A percentile compares a stretch with the other conserved stretches of the same genome.
These are phyloP conservation scores for Lagopus muta DNA, from an alignment of 2,113 vertebrate species.

Conservation along the genomic window DNA sequence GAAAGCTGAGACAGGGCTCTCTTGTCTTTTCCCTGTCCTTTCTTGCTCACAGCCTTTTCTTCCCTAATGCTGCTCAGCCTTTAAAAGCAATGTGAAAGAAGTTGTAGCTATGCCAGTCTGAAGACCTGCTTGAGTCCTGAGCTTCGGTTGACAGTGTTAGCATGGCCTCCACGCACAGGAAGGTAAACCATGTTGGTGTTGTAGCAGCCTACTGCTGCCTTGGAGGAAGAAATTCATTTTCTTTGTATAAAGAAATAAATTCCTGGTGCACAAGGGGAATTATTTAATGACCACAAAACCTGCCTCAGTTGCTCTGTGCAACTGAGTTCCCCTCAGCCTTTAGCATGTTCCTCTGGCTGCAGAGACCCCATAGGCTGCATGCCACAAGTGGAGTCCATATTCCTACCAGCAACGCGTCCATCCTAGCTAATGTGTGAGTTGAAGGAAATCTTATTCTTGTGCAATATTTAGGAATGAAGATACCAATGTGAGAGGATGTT, in stretches of 20 bases:
- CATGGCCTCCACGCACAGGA: not conserved
- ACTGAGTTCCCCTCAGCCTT: rapidly evolving
- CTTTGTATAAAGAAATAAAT: rapidly evolving
- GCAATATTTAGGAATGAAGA: not conserved
- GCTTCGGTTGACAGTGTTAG: not conserved
- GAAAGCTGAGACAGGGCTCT: not conserved
- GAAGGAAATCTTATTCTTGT: not conserved
- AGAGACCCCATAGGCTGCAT: too few relatives aligned
- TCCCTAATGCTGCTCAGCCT: not conserved
- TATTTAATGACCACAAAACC: not conserved
- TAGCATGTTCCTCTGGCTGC: not conserved
- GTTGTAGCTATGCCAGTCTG: not conserved
- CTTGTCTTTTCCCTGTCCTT: not conserved
- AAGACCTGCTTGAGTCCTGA: not conserved
- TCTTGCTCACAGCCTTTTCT: not conserved
- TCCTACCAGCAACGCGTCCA: not conserved
- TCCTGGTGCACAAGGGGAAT: not conserved
- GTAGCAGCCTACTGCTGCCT: not conserved
- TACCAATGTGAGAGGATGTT: not conserved
- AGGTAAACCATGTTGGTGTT: rapidly evolving
- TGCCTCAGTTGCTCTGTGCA: not conserved
- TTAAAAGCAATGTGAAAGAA: not conserved
- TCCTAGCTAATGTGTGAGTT: rapidly evolving
- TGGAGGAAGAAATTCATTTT: not conserved
- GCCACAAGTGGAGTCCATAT: rapidly evolving